These are phyloP conservation scores for Bombylius major DNA, from an alignment of 2,888 invertebrate species.

Conservation along the genomic window DNA sequence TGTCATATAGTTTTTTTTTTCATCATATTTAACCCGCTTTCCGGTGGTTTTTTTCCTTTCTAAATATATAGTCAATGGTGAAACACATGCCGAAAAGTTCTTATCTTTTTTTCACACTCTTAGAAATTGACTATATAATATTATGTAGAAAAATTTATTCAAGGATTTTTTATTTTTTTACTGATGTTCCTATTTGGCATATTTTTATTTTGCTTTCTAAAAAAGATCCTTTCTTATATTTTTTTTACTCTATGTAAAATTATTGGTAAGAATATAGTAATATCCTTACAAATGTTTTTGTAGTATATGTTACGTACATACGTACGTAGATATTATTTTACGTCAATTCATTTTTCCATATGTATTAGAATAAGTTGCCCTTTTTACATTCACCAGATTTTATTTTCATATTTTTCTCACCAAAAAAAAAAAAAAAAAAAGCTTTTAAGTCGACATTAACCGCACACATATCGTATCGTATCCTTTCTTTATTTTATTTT, in stretches of 20 bases:
- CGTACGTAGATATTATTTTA: too few species aligned
- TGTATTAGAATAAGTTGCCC: neutral
- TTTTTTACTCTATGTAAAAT: too few species aligned
- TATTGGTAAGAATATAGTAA: too few species aligned
- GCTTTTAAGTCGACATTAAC: slow-evolving; percentile 8
- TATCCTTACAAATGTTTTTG: too few species aligned
- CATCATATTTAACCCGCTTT: neutral
- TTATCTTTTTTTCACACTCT: neutral
- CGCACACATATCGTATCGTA: neutral
- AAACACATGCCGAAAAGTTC: neutral
- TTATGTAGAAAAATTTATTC: neutral
- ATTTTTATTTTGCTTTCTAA: too few species aligned
- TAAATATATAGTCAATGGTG: neutral
- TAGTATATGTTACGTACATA: too few species aligned
- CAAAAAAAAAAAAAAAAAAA: slow-evolving; percentile 1
- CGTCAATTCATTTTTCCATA: slow-evolving; percentile 2
- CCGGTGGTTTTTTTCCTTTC: neutral
- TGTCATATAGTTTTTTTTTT: neutral
- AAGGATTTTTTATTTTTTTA: too few species aligned
- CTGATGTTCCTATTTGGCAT: too few species aligned
- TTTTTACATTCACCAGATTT: slow-evolving; percentile 12
- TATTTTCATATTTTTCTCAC: slow-evolving; percentile 13
- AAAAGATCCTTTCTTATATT: too few species aligned
- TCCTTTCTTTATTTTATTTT: too few species aligned
- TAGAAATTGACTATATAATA: neutral